Percentiles rank a stretch among this genome's conserved stretches.
Conservation (phyloP, 2,888 invertebrate species). For the Hemaris fuciformis region DNA sequence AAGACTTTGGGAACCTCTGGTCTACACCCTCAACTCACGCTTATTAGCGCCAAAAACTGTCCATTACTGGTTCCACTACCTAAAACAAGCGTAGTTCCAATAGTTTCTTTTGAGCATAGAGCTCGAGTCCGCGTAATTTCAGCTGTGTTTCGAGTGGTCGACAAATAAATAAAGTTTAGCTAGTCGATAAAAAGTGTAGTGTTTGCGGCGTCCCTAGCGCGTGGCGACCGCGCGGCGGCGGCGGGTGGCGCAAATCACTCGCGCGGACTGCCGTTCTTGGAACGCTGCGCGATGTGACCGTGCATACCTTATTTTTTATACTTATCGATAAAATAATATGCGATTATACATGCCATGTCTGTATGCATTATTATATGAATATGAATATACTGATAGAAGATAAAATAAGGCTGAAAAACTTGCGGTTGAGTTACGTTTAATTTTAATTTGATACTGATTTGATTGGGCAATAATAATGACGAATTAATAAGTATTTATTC, state of each 20-base stretch:
- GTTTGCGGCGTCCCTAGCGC: slow-evolving; percentile 45
- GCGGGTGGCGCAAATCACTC: slow-evolving; percentile 79
- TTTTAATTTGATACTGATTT: too few relatives aligned
- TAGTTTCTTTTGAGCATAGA: neutral
- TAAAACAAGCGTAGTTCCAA: neutral
- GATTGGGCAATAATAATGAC: too few relatives aligned
- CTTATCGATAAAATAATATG: slow-evolving; percentile 62
- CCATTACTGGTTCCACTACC: neutral
- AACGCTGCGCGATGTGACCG: slow-evolving; percentile 55
- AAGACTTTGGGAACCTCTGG: too few relatives aligned
- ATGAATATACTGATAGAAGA: too few relatives aligned
- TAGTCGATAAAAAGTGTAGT: slow-evolving; percentile 18
- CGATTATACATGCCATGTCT: too few relatives aligned
- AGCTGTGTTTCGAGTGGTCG: neutral
- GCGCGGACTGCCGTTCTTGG: slow-evolving; percentile 79
- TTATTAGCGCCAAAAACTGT: neutral
- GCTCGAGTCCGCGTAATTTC: neutral
- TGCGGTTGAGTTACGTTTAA: too few relatives aligned
- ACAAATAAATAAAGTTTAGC: slow-evolving; percentile 22
- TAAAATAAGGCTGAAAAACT: too few relatives aligned
- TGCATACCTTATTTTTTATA: slow-evolving; percentile 43
- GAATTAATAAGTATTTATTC: too few relatives aligned
- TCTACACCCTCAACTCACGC: too few relatives aligned
- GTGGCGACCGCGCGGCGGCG: slow-evolving; percentile 70
- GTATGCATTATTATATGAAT: too few relatives aligned